Base-by-base conservation (phyloP, 2,797 vertebrate species). In the Linurgus olivaceus region DNA sequence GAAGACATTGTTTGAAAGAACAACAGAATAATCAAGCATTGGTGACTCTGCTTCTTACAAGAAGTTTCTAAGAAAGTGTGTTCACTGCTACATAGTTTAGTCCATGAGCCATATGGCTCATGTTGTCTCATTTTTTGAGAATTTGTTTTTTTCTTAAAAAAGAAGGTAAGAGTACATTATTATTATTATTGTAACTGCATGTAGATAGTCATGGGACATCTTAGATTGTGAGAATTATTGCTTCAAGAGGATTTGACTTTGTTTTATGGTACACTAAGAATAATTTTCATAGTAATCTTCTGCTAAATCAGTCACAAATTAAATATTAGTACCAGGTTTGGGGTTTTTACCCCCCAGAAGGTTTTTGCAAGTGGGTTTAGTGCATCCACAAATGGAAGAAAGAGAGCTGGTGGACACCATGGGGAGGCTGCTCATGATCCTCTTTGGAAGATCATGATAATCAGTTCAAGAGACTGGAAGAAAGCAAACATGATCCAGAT, bases 281-380 rank as follows among this genome's bases (percentile, higher is more conserved):
- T 63, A 71, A 40, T 38, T 92, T 67, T 71, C 45, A 11, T 35
- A 28, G 37, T 47, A 72, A 68, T 74, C 13, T 25, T 93, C 61
- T 77, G 23, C 50, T 74, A 92, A 80, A 48, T 77, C 38, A 62
- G 35, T 92, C 93, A 70, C 37, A 95, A 95, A 94, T 88, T 62
- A 93, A 94, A 74, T 55, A n/a, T 29, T 29, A 81, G 33, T 66
- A 67, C 61, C 9, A 77, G 33, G 9, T 55, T 59, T 62, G 7
- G 0, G n/a, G 0, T 26, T 54, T 85, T 19, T 2, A 3, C 4
- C 26, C 65, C 15, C 17, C 31, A 14, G 33, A 89, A 93, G 61
- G 58, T 90, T 95, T 95, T 94, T 97, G 63, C 81, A 82, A 87
- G 75, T 83, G 59, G 45, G 9, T 85, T 90, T 94, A 44, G 51